These are phyloP conservation scores for Thaumatotibia leucotreta DNA, from an alignment of 1,140 invertebrate species.

Conservation along the genomic window DNA sequence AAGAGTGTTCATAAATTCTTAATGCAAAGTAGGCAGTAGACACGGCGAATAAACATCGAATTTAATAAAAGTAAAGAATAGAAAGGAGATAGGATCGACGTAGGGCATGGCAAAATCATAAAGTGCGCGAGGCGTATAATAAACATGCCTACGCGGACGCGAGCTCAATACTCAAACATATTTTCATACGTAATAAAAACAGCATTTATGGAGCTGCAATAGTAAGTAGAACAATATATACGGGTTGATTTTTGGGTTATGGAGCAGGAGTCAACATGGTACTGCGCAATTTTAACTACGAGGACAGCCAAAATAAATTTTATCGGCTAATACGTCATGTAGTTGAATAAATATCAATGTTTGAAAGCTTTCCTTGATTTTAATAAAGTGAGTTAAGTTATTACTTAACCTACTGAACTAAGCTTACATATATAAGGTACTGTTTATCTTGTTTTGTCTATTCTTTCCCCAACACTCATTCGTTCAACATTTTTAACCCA, in stretches of 20 bases:
- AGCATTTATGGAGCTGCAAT: neutral
- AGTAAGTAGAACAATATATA: neutral
- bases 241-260: slow-evolving; percentile 43
- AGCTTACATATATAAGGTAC: no score
- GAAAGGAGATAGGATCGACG: slow-evolving; percentile 23
- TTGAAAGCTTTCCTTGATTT: no score
- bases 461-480: no score
- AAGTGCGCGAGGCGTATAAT: slow-evolving; percentile 26
- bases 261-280: slow-evolving; percentile 35
- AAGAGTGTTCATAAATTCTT: slow-evolving; percentile 18
- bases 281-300: no score
- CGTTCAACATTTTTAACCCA: no score
- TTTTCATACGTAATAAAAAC: slow-evolving; percentile 18
- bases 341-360: no score
- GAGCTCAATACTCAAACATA: slow-evolving; percentile 19
- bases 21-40: slow-evolving; percentile 19
- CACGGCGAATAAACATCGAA: slow-evolving; percentile 26
- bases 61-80: slow-evolving; percentile 34
- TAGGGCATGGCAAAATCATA: slow-evolving; percentile 26
- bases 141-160: slow-evolving; percentile 33
- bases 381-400: no score
- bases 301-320: no score
- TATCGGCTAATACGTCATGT: no score
- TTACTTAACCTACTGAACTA: no score
- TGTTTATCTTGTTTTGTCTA: no score